Conservation (phyloP, 2,888 invertebrate genomes). For the Euclidia mi region DNA sequence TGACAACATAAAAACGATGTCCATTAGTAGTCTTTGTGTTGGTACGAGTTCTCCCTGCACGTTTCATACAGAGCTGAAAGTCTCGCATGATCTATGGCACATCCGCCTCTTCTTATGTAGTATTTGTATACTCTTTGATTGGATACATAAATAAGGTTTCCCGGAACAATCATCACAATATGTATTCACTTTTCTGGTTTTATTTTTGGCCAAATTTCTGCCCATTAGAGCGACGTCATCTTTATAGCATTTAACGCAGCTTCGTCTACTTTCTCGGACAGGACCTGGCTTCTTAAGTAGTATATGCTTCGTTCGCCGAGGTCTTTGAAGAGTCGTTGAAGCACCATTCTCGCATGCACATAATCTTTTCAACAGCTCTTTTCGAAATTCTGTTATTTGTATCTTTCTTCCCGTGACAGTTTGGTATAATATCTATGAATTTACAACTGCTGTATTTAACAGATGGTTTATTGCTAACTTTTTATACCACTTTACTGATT, state of each 20-base stretch:
- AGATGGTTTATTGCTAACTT: conserved; percentile 47
- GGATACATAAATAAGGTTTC: conserved; percentile 27
- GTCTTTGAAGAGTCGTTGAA: conserved; percentile 10
- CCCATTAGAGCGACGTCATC: conserved; percentile 19
- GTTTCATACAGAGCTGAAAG: no score
- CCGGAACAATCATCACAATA: conserved; percentile 36
- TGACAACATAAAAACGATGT: no score
- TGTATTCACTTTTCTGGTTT: conserved; percentile 31
- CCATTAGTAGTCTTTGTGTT: no score
- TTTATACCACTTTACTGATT: conserved; percentile 47
- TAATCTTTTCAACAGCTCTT: conserved; percentile 11
- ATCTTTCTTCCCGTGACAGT: conserved; percentile 13
- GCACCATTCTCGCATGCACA: not conserved
- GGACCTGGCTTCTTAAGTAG: conserved; percentile 23
- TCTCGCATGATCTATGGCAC: no score
- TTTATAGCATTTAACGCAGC: conserved; percentile 34
- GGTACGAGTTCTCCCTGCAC: no score
- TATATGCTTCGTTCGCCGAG: conserved; percentile 25
- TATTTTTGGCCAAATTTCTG: conserved; percentile 24
- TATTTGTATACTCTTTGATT: no score
- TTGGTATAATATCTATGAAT: conserved; percentile 29
- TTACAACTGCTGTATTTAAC: conserved; percentile 43
- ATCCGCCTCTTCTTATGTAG: no score
- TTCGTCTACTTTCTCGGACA: conserved; percentile 19
- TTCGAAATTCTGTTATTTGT: conserved; percentile 13